Evolutionary conservation across 2,888 invertebrate species (phyloP).

Genomic region (Venusia cambrica): DNA sequence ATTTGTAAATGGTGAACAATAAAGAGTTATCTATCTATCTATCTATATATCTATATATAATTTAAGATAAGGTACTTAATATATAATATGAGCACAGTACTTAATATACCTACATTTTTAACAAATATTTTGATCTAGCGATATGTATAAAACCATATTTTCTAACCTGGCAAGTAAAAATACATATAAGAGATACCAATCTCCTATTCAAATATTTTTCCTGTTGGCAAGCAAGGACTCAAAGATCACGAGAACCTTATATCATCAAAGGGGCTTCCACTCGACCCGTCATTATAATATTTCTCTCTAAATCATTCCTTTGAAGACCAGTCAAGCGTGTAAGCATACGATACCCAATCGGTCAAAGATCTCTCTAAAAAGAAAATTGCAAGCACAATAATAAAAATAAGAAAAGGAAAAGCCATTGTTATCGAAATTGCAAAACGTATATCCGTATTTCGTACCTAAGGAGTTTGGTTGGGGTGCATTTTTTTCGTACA

Average conservation of each 20-base stretch:
- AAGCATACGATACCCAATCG: constrained; percentile 43
- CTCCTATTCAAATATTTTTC: not conserved
- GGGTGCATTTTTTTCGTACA: constrained; percentile 74
- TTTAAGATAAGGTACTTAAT: too few relatives aligned
- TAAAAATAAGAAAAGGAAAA: constrained; percentile 63
- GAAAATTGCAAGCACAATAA: constrained; percentile 67
- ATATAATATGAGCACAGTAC: too few relatives aligned
- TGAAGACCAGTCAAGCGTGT: constrained; percentile 47
- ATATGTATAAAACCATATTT: too few relatives aligned
- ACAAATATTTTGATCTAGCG: too few relatives aligned
- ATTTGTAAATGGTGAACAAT: too few relatives aligned
- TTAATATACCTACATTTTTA: too few relatives aligned
- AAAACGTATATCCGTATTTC: constrained; percentile 59
- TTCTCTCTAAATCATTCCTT: constrained; percentile 43
- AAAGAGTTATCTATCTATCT: too few relatives aligned
- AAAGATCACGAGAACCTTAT: constrained; percentile 1
- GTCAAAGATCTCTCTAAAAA: constrained; percentile 44
- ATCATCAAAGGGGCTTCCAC: constrained; percentile 22
- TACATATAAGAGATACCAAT: too few relatives aligned
- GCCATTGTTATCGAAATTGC: constrained; percentile 80
- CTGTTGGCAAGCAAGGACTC: not conserved
- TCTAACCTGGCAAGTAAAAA: too few relatives aligned
- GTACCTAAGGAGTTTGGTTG: constrained; percentile 65
- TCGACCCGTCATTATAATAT: constrained; percentile 41
- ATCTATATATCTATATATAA: too few relatives aligned